These are phyloP conservation scores for Bombycilla garrulus DNA, from an alignment of 2,113 vertebrate genomes.

Conservation along the genomic window DNA sequence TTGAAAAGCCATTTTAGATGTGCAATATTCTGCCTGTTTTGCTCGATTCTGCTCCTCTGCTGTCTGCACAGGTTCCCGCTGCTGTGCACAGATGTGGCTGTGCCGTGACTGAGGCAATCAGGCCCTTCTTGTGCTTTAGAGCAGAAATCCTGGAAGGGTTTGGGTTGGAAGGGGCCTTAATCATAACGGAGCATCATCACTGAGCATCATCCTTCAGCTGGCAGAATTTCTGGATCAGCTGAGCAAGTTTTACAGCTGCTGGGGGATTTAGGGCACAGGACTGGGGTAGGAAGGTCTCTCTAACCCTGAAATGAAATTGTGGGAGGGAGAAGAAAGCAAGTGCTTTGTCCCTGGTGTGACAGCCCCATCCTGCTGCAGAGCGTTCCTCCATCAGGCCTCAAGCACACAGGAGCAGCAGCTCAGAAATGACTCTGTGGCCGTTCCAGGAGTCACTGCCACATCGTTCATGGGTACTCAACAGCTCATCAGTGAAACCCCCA, in stretches of 20 bases:
- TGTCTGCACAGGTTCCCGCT: neutral
- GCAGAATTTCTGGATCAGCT: neutral
- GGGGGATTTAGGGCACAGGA: neutral
- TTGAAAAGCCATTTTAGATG: neutral
- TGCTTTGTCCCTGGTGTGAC: neutral
- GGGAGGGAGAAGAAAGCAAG: neutral
- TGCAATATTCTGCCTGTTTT: neutral
- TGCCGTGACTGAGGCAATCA: neutral
- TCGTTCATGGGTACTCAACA: accelerated
- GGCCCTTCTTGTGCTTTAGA: neutral
- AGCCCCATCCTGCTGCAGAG: neutral
- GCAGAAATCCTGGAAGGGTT: neutral
- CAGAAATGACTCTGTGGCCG: accelerated
- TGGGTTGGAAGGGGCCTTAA: neutral
- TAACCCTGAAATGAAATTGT: neutral
- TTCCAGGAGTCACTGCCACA: accelerated
- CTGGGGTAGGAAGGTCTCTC: neutral
- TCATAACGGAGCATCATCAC: neutral
- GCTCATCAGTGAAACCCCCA: neutral
- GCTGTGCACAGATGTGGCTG: neutral
- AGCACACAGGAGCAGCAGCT: neutral
- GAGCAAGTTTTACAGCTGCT: neutral
- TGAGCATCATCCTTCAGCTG: neutral
- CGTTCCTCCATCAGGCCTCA: neutral
- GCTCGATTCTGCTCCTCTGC: neutral